These are phyloP conservation scores for Maylandia zebra DNA, from an alignment of 2,113 vertebrate genomes.

Conservation along the genomic window DNA sequence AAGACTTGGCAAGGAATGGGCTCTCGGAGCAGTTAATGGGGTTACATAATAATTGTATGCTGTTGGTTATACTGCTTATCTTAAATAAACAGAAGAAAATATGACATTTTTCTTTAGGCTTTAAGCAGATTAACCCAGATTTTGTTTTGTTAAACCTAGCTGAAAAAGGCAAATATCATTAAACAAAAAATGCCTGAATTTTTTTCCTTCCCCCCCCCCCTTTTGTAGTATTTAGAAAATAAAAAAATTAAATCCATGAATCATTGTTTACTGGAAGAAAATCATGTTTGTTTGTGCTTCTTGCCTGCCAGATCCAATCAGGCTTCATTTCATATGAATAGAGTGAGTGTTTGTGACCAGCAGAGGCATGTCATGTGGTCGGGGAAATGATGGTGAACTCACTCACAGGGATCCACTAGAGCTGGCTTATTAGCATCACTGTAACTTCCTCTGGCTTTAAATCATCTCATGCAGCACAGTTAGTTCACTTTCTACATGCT, in stretches of 20 bases:
- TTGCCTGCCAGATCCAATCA: background rate
- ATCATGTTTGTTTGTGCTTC: background rate
- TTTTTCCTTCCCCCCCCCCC: accelerated
- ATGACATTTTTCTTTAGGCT: background rate
- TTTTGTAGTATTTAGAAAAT: background rate
- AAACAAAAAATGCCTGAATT: background rate
- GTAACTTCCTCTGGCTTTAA: background rate
- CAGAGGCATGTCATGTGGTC: background rate
- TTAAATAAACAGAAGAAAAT: background rate
- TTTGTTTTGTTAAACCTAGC: background rate
- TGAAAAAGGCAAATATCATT: background rate
- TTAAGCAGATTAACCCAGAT: background rate
- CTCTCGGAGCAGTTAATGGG: background rate
- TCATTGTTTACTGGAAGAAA: background rate
- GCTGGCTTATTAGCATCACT: background rate
- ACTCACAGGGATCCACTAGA: background rate
- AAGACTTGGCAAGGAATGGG: slow-evolving; percentile 5
- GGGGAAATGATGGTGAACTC: background rate
- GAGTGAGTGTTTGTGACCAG: background rate
- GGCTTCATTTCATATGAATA: background rate
- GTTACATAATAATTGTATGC: background rate
- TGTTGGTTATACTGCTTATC: background rate
- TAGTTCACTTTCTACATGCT: background rate
- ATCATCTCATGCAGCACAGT: background rate
- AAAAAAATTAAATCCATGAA: background rate